Percentiles rank a stretch among this genome's conserved stretches.
Conservation (phyloP, 2,797 vertebrate species). For the Argentina silus region DNA sequence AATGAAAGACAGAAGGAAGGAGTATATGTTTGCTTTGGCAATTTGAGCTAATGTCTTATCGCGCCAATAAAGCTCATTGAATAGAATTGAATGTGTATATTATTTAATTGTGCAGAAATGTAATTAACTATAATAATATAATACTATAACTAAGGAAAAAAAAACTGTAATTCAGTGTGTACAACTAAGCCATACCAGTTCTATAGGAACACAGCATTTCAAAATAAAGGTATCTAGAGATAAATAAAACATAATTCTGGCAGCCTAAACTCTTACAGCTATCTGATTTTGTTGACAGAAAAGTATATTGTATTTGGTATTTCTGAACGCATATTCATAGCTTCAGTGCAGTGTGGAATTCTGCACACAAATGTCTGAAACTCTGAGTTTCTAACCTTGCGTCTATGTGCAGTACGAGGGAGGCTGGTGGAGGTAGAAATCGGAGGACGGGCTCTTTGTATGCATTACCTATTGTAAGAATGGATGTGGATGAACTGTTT, state of each 20-base stretch:
- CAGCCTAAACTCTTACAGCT: background rate
- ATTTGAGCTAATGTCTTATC: too few relatives aligned
- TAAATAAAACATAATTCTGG: conserved; percentile 12
- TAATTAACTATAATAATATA: too few relatives aligned
- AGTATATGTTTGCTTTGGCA: background rate
- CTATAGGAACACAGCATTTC: background rate
- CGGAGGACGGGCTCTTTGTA: too few relatives aligned
- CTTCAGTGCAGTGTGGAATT: background rate
- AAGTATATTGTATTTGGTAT: background rate
- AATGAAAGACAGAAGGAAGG: background rate
- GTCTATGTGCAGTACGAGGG: too few relatives aligned
- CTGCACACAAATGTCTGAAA: background rate
- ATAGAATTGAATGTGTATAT: too few relatives aligned
- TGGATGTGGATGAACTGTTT: too few relatives aligned
- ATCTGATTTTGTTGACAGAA: too few relatives aligned
- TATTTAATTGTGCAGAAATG: background rate
- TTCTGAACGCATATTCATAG: background rate
- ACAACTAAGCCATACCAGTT: background rate
- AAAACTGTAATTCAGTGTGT: too few relatives aligned
- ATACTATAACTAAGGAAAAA: too few relatives aligned
- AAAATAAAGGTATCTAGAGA: conserved; percentile 4
- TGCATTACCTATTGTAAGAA: too few relatives aligned
- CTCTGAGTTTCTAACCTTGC: background rate
- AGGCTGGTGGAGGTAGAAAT: too few relatives aligned
- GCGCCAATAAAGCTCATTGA: too few relatives aligned